Base-by-base conservation (phyloP, 2,888 invertebrate species). In the Frankliniella fusca region DNA sequence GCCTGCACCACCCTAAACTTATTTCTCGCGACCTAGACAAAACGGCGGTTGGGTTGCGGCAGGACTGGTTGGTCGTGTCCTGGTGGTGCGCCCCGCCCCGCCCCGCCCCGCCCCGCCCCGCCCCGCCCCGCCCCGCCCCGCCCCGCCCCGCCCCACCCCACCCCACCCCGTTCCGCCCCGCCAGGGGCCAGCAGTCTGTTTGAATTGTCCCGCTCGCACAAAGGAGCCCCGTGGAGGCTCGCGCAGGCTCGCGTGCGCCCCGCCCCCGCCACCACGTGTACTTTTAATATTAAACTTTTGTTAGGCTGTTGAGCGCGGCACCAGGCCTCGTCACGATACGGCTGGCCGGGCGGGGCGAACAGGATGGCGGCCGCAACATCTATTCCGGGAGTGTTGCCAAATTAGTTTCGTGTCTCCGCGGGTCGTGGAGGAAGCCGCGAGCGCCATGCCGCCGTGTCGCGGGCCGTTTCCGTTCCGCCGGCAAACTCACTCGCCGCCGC, bases 271-370 rank as follows among this genome's bases (percentile, higher is more conserved):
- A 76, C 38, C 38, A 38, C 38, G 38, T 38, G 38, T 38, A 38
- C 70, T 76, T 76, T 76, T 23, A 76, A 76, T 76, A n/a, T 27
- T 27, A 76, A 76, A 76, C 23, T 76, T 76, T 76, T 27, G 70
- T 20, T 23, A 12, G 70, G 27, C 70, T 76, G 70, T 76, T 76
- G 70, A 76, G 70, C 27, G 23, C 15, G 5, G 54, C 18, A 15
- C 15, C 54, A 54, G 15, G 54, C 54, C 54, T 11, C 70, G 61
- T 61, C 20, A 61, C 70, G n/a, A 8, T 12, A 12, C 70, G 8
- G 23, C 70, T 7, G 70, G 54, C 54, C 5, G 54, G 15, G 54
- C 54, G 5, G 15, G 54, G 54, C 20, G 54, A 5, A 54, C 54
- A 20, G 20, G 54, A 15, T 54, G 18, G 5, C 5, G 38, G 54